Conservation (phyloP, 2,113 vertebrate species). For the Panthera tigris region DNA sequence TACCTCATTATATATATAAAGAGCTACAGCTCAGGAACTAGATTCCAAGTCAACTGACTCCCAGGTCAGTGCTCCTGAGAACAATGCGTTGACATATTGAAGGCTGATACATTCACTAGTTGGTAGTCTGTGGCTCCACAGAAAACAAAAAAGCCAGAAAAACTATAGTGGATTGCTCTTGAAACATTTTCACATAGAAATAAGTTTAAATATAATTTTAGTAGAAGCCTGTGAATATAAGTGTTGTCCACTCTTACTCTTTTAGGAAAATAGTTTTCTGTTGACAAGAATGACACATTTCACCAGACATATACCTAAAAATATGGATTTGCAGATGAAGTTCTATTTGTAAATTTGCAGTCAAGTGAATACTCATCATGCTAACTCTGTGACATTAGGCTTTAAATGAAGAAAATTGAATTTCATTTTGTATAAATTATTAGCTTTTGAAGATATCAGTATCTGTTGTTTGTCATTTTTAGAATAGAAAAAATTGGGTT, state of each 20-base stretch:
- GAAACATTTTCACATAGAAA: constrained; percentile 17
- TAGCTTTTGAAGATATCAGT: not conserved
- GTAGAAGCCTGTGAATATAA: not conserved
- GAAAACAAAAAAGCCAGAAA: not conserved
- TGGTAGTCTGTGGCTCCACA: not conserved
- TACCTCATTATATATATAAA: not conserved
- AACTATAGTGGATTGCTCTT: not conserved
- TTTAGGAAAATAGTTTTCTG: not conserved
- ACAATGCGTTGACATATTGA: not conserved
- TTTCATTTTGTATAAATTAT: not conserved
- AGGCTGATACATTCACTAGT: not conserved
- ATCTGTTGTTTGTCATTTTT: not conserved
- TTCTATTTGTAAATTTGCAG: constrained; percentile 31
- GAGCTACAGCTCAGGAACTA: not conserved
- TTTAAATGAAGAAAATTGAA: not conserved
- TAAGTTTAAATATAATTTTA: not conserved
- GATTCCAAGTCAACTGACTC: not conserved
- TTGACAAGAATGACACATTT: not conserved
- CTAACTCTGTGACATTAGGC: not conserved
- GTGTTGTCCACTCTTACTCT: not conserved
- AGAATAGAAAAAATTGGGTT: not conserved
- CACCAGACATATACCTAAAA: not conserved
- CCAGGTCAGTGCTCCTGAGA: not conserved
- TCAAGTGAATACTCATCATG: not conserved
- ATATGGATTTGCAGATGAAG: not conserved